Evolutionary conservation across 2,797 vertebrate genomes (phyloP), one percentile per base, ranked within the genome.

Genomic region (Lithobates pipiens): DNA sequence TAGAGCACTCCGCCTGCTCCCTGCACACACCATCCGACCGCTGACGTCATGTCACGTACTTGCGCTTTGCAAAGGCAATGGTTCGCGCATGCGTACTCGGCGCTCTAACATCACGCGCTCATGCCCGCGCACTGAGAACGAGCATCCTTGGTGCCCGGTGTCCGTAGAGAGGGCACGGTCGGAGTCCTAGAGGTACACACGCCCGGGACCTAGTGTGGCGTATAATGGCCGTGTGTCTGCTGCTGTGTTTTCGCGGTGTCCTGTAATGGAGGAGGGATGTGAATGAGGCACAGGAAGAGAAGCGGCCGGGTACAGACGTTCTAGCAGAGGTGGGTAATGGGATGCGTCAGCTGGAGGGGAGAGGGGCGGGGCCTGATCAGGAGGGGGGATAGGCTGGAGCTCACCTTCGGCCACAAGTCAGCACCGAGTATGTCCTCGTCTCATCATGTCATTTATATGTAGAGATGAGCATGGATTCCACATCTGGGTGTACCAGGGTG

Each of bases 61-160:
- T 57, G 82, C 46, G 73, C 82, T 11, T 39, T 21, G n/a, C 23
- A 42, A 57, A 16, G 57, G 39, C 80, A 4, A 32, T 0, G 9
- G 15, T 11, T 8, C 39, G 67, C 76, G 76, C 76, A 85, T 85
- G 83, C 83, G 83, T n/a, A 29, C 16, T 42, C 50, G 15, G 21
- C 3, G 11, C 18, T 5, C 10, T 36, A 2, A 74, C 83, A 76
- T 85, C 83, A 85, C 76, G 18, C 50, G 50, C 27, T 46, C 46
- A 69, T 79, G 83, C 76, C 54, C 76, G 76, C 46, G 83, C 69
- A 4, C 34, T 29, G 23, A 54, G 83, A 80, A 39, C 76, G 83
- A 77, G 29, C 54, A 46, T 69, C 61, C 29, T 36, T 76, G 32
- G 83, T 79, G 76, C 54, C 76, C 50, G 68, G 69, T 73, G 83